phyloP scores from a whole-genome alignment of 2,888 invertebrate genomes.

The Dicranocentrus wangi region DNA sequence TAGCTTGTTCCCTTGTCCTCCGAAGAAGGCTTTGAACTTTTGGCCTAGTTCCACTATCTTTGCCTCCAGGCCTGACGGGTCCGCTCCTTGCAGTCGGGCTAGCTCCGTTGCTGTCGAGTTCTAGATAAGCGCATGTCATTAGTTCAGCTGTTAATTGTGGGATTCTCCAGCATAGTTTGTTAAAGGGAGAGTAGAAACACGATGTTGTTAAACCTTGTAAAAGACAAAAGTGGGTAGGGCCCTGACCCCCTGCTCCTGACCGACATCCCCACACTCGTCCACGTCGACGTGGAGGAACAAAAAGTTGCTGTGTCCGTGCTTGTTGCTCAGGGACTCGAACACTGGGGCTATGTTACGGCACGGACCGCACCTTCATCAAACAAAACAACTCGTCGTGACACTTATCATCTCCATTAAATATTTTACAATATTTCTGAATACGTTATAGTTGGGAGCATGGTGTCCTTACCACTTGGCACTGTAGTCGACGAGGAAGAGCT shows the following conservation, averaged over 20 bases:
- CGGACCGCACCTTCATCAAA: slow-evolving; percentile 40
- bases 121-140: not conserved
- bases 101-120: slow-evolving; percentile 24
- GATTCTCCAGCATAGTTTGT: no score
- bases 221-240: slow-evolving; percentile 48
- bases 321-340: slow-evolving; percentile 28
- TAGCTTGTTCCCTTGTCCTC: slow-evolving; percentile 27
- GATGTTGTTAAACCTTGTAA: slow-evolving; percentile 26
- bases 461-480: slow-evolving; percentile 27
- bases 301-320: slow-evolving; percentile 23
- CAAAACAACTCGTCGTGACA: not conserved
- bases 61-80: not conserved
- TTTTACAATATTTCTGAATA: no score
- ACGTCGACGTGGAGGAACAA: slow-evolving; percentile 40
- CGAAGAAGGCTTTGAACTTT: slow-evolving; percentile 11
- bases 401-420: no score
- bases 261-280: slow-evolving; percentile 27
- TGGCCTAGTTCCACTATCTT: slow-evolving; percentile 23
- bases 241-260: slow-evolving; percentile 14
- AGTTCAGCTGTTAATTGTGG: no score
- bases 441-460: no score
- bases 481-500: slow-evolving; percentile 23
- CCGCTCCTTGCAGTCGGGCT: slow-evolving; percentile 38
- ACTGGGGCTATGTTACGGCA: slow-evolving; percentile 25
- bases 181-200: no score